Conservation (phyloP, 2,113 vertebrate genomes). For the Ptychochromis oligacanthus region DNA sequence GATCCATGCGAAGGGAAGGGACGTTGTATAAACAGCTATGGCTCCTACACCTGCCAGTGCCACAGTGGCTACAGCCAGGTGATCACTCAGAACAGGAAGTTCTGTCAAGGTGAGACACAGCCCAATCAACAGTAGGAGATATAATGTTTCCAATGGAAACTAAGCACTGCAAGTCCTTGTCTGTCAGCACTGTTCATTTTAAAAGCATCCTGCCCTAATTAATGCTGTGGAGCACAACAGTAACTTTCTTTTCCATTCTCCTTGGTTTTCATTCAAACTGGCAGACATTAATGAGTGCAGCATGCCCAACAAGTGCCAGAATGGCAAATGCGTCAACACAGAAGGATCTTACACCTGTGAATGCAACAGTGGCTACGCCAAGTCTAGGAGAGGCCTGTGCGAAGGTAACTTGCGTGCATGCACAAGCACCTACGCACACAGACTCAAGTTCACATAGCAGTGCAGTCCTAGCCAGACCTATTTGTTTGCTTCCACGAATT, state of each 20-base stretch:
- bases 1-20: slow-evolving; percentile 87
- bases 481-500: slow-evolving; percentile 59
- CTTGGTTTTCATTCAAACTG: slow-evolving; percentile 51
- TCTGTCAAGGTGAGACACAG: slow-evolving; percentile 87
- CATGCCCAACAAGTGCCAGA: slow-evolving; percentile 83
- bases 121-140: slow-evolving; percentile 1
- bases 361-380: slow-evolving; percentile 85
- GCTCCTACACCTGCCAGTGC: slow-evolving; percentile 90
- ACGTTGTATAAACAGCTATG: slow-evolving; percentile 86
- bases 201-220: slow-evolving; percentile 51
- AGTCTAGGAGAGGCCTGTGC: slow-evolving; percentile 84
- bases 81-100: slow-evolving; percentile 81
- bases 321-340: slow-evolving; percentile 88
- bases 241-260: slow-evolving; percentile 51
- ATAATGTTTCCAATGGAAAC: slow-evolving; percentile 29
- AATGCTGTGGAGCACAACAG: slow-evolving; percentile 51
- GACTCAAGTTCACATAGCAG: slow-evolving; percentile 18
- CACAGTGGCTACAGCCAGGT: slow-evolving; percentile 85
- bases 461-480: slow-evolving; percentile 11
- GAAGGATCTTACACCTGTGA: slow-evolving; percentile 90
- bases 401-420: slow-evolving; percentile 82
- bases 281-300: slow-evolving; percentile 90
- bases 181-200: slow-evolving; percentile 41
- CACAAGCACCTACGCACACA: slow-evolving; percentile 13
- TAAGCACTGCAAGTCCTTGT: slow-evolving; percentile 12